A percentile compares a stretch with the other conserved stretches of the same genome.
phyloP scores from a whole-genome alignment of 2,888 invertebrate genomes.

The Scrobipalpa costella region DNA sequence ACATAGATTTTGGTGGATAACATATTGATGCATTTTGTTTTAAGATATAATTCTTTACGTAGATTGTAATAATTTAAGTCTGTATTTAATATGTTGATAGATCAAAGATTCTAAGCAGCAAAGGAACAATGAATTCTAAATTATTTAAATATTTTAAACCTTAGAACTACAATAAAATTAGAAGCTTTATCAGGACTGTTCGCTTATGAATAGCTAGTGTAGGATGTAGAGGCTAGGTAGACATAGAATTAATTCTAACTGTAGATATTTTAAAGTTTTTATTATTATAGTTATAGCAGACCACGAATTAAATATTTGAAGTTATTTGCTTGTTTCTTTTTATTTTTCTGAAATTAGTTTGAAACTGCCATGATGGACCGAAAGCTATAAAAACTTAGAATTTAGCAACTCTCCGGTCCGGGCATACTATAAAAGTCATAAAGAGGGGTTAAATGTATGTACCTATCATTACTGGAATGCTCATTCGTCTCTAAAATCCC shows the following conservation, averaged over 20 bases:
- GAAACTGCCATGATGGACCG: too few species aligned
- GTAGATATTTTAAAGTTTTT: slow-evolving; percentile 43
- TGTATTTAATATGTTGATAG: not conserved
- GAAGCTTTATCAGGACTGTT: slow-evolving; percentile 54
- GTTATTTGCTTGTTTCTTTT: slow-evolving; percentile 43
- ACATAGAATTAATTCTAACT: slow-evolving; percentile 31
- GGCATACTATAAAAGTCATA: too few species aligned
- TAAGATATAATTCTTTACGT: not conserved
- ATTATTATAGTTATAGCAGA: slow-evolving; percentile 45
- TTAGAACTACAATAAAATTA: slow-evolving; percentile 28
- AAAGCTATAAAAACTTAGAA: too few species aligned
- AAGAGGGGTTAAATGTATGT: too few species aligned
- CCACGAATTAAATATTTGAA: slow-evolving; percentile 53
- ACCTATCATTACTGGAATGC: too few species aligned
- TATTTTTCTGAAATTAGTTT: slow-evolving; percentile 28
- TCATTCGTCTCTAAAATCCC: too few species aligned
- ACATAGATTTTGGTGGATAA: not conserved
- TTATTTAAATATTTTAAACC: slow-evolving; percentile 19
- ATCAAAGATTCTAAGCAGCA: slow-evolving; percentile 26
- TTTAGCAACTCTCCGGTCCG: too few species aligned
- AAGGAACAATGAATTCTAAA: slow-evolving; percentile 31
- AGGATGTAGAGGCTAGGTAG: slow-evolving; percentile 38
- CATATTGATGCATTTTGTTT: not conserved
- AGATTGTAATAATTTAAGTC: not conserved
- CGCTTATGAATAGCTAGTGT: slow-evolving; percentile 49